A percentile compares a stretch with the other conserved stretches of the same genome.
Evolutionary conservation across 2,113 vertebrate species (phyloP).

Genomic region (Etia nguti): DNA sequence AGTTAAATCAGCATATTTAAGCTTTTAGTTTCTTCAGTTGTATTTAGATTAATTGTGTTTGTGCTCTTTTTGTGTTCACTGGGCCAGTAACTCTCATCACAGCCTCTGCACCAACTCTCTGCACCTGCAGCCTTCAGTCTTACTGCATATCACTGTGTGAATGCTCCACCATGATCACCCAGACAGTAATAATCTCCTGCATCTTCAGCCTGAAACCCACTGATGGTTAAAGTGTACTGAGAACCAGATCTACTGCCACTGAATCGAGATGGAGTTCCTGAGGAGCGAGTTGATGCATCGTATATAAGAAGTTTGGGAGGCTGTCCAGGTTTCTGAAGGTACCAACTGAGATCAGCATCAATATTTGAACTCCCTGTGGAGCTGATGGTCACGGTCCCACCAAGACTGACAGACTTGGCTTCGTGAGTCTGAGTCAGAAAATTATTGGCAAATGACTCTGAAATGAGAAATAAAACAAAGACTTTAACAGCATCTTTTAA

Average conservation of each 20-base stretch:
- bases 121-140: background rate
- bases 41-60: background rate
- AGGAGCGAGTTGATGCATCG: fast-evolving
- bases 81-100: background rate
- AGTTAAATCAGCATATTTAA: fast-evolving
- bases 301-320: conserved; percentile 56
- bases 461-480: background rate
- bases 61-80: conserved; percentile 10
- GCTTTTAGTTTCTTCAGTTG: background rate
- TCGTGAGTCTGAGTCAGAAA: conserved; percentile 34
- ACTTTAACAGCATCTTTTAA: fast-evolving
- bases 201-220: background rate
- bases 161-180: fast-evolving
- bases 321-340: conserved; percentile 58
- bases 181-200: background rate
- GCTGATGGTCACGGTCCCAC: conserved; percentile 19
- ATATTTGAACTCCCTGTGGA: conserved; percentile 12
- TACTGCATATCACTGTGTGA: conserved; percentile 35
- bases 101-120: background rate
- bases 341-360: conserved; percentile 25
- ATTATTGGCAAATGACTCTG: background rate
- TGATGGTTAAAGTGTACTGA: conserved; percentile 53
- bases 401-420: conserved; percentile 22
- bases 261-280: conserved; percentile 46
- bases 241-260: conserved; percentile 45